These are phyloP conservation scores for Lepus oiostolus DNA, from an alignment of 2,797 vertebrate species.

Conservation along the genomic window DNA sequence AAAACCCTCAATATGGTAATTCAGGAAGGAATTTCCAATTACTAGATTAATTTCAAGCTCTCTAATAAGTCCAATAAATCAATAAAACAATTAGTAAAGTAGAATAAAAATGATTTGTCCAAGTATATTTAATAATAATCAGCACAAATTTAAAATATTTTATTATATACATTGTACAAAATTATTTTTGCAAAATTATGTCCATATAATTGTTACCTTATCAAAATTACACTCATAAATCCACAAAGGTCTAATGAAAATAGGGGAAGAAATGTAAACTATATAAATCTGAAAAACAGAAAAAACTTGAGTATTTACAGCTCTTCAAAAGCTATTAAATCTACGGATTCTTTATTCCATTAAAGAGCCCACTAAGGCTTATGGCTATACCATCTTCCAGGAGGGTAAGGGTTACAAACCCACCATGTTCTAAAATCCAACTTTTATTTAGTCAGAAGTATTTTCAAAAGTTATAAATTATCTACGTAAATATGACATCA, in stretches of 20 bases:
- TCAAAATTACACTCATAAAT: not conserved
- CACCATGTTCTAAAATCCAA: not conserved
- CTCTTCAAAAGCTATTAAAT: not conserved
- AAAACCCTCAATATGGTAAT: slow-evolving; percentile 3
- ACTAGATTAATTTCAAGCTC: not conserved
- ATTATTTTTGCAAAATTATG: not conserved
- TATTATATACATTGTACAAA: not conserved
- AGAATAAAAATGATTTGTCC: not conserved
- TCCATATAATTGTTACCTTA: not conserved
- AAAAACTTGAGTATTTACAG: not conserved
- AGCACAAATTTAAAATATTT: slow-evolving; percentile 23
- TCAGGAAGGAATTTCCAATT: not conserved
- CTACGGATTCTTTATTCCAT: not conserved
- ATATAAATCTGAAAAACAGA: not conserved
- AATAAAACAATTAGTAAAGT: not conserved
- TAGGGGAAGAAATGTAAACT: not conserved
- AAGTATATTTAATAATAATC: not conserved
- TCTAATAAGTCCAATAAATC: not conserved
- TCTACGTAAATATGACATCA: not conserved
- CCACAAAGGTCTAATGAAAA: slow-evolving; percentile 22
- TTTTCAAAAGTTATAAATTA: slow-evolving; percentile 8
- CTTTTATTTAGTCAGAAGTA: not conserved
- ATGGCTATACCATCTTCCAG: not conserved
- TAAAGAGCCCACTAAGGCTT: not conserved
- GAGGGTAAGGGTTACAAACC: not conserved